Percentiles rank a stretch among this genome's conserved stretches.
Evolutionary conservation across 2,888 invertebrate species (phyloP).

Genomic region (Muscina levida): DNA sequence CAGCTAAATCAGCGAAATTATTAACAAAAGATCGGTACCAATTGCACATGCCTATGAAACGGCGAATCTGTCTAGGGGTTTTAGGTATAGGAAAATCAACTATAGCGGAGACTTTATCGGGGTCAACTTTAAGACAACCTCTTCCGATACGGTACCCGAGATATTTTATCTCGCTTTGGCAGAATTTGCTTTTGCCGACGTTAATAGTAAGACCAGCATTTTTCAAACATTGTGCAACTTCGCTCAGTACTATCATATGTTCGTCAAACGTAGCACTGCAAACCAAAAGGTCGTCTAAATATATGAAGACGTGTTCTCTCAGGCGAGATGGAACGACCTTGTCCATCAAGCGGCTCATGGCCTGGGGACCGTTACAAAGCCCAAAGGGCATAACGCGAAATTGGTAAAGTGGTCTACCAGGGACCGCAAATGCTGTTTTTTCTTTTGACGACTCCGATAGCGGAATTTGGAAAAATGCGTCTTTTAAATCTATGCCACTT

Average conservation of each 20-base stretch:
- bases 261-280: slow-evolving; percentile 14
- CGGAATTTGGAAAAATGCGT: slow-evolving; percentile 53
- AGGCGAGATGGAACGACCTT: slow-evolving; percentile 35
- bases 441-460: slow-evolving; percentile 45
- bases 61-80: slow-evolving; percentile 31
- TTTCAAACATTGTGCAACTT: slow-evolving; percentile 28
- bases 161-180: slow-evolving; percentile 34
- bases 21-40: slow-evolving; percentile 48
- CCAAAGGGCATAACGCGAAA: slow-evolving; percentile 67
- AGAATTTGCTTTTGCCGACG: slow-evolving; percentile 51
- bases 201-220: slow-evolving; percentile 41
- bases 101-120: slow-evolving; percentile 37
- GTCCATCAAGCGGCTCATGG: slow-evolving; percentile 55
- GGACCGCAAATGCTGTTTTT: slow-evolving; percentile 70
- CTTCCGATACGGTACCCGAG: slow-evolving; percentile 8
- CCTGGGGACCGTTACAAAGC: slow-evolving; percentile 60
- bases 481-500: slow-evolving; percentile 56
- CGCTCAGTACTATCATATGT: not conserved
- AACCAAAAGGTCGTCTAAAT: slow-evolving; percentile 45
- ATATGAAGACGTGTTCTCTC: slow-evolving; percentile 25
- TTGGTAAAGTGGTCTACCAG: slow-evolving; percentile 61
- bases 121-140: slow-evolving; percentile 44
- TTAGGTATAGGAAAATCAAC: slow-evolving; percentile 44
- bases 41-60: slow-evolving; percentile 42
- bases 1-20: slow-evolving; percentile 45